Evolutionary conservation across 2,888 invertebrate species (phyloP).

Genomic region (Belgica antarctica): DNA sequence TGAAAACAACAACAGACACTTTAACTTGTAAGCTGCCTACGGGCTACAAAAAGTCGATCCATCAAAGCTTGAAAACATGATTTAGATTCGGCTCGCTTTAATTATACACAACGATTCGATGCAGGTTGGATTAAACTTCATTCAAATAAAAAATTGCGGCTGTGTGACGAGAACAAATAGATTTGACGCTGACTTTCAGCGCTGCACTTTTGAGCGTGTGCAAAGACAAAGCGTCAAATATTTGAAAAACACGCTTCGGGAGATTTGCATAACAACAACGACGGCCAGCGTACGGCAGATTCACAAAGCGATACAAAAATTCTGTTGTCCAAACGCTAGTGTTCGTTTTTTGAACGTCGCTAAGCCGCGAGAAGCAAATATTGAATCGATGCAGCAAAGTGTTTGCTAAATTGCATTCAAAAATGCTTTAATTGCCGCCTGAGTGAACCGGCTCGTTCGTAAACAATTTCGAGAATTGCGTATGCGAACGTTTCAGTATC

Average conservation of each 20-base stretch:
- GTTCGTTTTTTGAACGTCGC: too few species aligned
- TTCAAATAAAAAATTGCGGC: not conserved
- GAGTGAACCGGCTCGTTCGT: not conserved
- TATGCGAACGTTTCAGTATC: constrained; percentile 1
- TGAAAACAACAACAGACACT: constrained; percentile 17
- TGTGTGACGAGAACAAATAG: not conserved
- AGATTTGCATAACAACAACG: not conserved
- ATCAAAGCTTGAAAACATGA: constrained; percentile 34
- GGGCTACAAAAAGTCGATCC: constrained; percentile 30
- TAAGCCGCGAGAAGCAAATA: not conserved
- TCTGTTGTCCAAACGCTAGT: not conserved
- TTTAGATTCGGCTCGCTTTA: constrained; percentile 20
- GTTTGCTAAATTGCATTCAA: too few species aligned
- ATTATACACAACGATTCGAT: constrained; percentile 13
- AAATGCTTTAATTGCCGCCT: not conserved
- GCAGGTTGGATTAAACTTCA: not conserved
- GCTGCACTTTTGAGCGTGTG: not conserved
- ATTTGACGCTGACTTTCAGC: not conserved
- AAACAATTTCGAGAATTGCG: not conserved
- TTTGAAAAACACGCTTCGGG: not conserved
- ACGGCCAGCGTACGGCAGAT: not conserved
- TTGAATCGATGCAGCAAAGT: not conserved
- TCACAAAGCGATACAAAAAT: not conserved
- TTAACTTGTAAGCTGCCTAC: constrained; percentile 4
- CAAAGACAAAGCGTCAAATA: constrained; percentile 4